Base-by-base conservation (phyloP, 2,888 invertebrate species). In the Yponomeuta malinellus region DNA sequence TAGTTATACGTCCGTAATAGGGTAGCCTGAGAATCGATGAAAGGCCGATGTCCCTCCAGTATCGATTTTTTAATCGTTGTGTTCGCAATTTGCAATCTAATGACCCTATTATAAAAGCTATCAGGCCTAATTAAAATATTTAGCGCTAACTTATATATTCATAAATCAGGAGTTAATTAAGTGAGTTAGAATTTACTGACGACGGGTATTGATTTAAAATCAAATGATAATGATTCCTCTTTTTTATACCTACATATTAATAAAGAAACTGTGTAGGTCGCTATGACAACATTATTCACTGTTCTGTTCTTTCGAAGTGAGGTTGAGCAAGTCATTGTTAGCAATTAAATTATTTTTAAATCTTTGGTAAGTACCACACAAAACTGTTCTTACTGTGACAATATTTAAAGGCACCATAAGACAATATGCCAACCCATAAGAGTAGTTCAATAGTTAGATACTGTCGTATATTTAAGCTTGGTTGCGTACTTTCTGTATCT, bases 381-480 rank as follows among this genome's bases (percentile, higher is more conserved):
- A 43, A 43, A 1, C 43, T 6, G 8, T 8, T 0, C 5, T 43
- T 43, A 43, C 43, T 43, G 43, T 79, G 82, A 77, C 80, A 80
- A 83, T 78, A 77, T 80, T 81, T 78, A 79, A 80, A 74, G 75
- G 78, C 80, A 81, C 83, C n/a, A 68, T 8, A 43, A 1, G 68
- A 9, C 68, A 4, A 4, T 68, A 48, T 8, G 29, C 43, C 31
- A n/a, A 29, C 15, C 4, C 63, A 4, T 66, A 43, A 43, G 15
- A n/a, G 9, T n/a, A 43, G 33, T 88, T 84, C 43, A 8, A 43
- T 43, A 43, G 43, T 3, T 43, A 43, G 43, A 90, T 90, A 89
- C 89, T 88, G 83, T 90, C 84, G 88, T 89, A 88, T 88, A 86
- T 85, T 79, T 70, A 37, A 15, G 52, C 52, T 15, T 8, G 12